Percentiles rank a stretch among this genome's conserved stretches.
Evolutionary conservation across 2,113 vertebrate genomes (phyloP).

Genomic region (Cromileptes altivelis): DNA sequence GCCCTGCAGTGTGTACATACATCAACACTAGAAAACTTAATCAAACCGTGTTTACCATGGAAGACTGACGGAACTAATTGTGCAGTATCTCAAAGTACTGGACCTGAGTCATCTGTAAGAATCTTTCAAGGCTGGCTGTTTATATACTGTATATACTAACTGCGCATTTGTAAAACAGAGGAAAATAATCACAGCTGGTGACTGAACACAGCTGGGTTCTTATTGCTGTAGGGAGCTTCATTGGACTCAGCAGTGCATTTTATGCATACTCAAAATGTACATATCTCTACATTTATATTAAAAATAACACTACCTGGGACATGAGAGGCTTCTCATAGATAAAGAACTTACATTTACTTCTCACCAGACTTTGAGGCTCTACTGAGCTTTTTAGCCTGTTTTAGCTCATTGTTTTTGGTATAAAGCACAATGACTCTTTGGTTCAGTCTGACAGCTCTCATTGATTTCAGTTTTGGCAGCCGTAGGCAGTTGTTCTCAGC

Average conservation of each 20-base stretch:
- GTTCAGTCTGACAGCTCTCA: background rate
- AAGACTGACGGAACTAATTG: constrained; percentile 66
- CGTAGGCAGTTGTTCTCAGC: background rate
- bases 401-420: background rate
- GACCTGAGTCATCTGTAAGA: constrained; percentile 37
- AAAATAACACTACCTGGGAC: background rate
- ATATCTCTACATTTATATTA: constrained; percentile 21
- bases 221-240: constrained; percentile 17
- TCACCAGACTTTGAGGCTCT: background rate
- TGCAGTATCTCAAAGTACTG: constrained; percentile 56
- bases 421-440: background rate
- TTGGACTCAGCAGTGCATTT: constrained; percentile 27
- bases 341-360: background rate
- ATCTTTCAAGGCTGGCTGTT: constrained; percentile 43
- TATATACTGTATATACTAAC: constrained; percentile 13
- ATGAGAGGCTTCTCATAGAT: background rate
- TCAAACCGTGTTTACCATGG: constrained; percentile 61
- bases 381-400: background rate
- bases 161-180: constrained; percentile 49
- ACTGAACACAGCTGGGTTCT: constrained; percentile 51
- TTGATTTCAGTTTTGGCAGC: background rate
- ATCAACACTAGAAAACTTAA: constrained; percentile 54
- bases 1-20: constrained; percentile 48
- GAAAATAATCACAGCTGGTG: constrained; percentile 49
- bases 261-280: constrained; percentile 2